Evolutionary conservation across 1,140 invertebrate species (phyloP), one percentile per base, ranked within the genome.

Genomic region (Rhizoglyphus robini): DNA sequence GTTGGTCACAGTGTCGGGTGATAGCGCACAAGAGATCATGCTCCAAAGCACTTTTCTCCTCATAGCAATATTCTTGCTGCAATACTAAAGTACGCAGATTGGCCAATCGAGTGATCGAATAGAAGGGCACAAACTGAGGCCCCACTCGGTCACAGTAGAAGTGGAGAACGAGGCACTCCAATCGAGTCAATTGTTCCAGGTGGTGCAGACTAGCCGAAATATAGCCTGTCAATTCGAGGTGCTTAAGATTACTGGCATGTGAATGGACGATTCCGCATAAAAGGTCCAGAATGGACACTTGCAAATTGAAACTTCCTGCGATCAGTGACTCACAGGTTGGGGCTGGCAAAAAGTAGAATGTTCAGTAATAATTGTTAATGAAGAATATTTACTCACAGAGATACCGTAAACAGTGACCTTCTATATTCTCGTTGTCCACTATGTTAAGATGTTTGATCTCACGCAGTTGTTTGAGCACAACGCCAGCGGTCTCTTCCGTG

Each of bases 61-160:
- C 61, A 31, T 63, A 63, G 32, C 61, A 63, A 13, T 36, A 58
- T 29, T 63, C 61, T 30, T 63, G 61, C 18, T 63, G 36, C 23
- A 63, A 31, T n/a, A 5, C 11, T 49, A 63, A 23, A 13, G 13
- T 23, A 11, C 27, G 61, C 11, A 63, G 23, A 8, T 49, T 46
- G 34, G 36, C 23, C 34, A 63, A 49, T 36, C 32, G 32, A 23
- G 61, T 4, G 27, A 63, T 46, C n/a, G 61, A 46, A 27, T 8
- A 5, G 3, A 63, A 63, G 18, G 32, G 8, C 15, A 25, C 34
- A 23, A 63, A 36, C 13, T 3, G 4, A 8, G 20, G 13, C 32
- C 25, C 61, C 5, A 54, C 31, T n/a, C 32, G 61, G 32, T 15
- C 61, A 63, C n/a, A 47, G 20, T 54, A 63, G 36, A 58, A 63